Evolutionary conservation across 2,113 vertebrate species (phyloP).

Genomic region (Picathartes gymnocephalus): DNA sequence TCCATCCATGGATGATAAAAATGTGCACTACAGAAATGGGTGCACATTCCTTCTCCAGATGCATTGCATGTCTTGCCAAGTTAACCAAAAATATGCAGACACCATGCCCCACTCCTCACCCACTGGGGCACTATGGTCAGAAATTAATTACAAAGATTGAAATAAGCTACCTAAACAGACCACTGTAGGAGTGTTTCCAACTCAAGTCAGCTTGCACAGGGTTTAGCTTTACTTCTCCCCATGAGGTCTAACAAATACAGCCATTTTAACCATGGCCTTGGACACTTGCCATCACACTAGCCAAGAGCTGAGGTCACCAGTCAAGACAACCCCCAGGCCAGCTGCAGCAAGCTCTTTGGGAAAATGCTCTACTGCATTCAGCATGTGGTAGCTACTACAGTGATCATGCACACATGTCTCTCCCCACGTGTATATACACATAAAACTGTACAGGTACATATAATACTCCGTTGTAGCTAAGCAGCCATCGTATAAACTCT

Average conservation of each 20-base stretch:
- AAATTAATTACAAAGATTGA: not conserved
- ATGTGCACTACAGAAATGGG: not conserved
- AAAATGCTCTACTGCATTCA: not conserved
- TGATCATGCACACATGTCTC: fast-evolving
- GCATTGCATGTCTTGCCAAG: not conserved
- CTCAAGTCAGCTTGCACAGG: not conserved
- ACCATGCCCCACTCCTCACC: not conserved
- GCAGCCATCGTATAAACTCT: not conserved
- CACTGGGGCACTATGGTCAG: not conserved
- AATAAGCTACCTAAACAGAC: not conserved
- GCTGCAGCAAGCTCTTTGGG: not conserved
- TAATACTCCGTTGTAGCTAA: fast-evolving
- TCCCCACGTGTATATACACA: fast-evolving
- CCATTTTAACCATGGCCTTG: not conserved
- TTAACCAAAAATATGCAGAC: not conserved
- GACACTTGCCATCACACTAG: not conserved
- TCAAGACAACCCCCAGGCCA: not conserved
- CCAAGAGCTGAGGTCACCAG: not conserved
- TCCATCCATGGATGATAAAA: not conserved
- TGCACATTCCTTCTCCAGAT: not conserved
- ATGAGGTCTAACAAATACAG: not conserved
- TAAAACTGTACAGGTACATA: not conserved
- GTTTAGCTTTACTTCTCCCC: not conserved
- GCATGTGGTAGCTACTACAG: not conserved
- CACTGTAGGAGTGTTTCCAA: not conserved